phyloP scores from a whole-genome alignment of 2,113 vertebrate genomes.

The Vimba vimba region DNA sequence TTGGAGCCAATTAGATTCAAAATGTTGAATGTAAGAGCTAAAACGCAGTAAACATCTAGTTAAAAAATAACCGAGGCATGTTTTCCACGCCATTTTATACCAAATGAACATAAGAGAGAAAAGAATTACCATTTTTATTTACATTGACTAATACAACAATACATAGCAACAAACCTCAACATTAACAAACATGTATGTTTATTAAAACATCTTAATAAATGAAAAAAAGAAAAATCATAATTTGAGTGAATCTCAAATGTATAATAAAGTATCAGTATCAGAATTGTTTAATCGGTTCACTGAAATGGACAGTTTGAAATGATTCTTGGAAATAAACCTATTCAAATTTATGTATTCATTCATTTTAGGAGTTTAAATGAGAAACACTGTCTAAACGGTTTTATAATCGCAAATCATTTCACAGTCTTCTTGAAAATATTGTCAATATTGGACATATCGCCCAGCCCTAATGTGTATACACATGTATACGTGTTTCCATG shows the following conservation, averaged over 20 bases:
- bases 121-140: neutral
- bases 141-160: neutral
- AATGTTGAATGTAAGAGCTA: neutral
- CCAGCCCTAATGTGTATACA: conserved; percentile 38
- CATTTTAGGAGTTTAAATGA: neutral
- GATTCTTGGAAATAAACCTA: too few relatives aligned
- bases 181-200: neutral
- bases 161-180: neutral
- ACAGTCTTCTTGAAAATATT: neutral
- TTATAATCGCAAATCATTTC: neutral
- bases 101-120: neutral
- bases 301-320: too few relatives aligned
- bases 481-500: neutral
- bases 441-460: neutral
- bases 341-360: neutral
- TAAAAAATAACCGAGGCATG: neutral
- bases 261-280: neutral
- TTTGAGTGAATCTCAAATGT: neutral
- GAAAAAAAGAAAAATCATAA: neutral
- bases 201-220: neutral
- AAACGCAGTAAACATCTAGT: conserved; percentile 4
- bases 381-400: neutral
- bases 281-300: too few relatives aligned
- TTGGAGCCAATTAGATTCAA: conserved; percentile 2
- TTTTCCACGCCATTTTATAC: neutral